Evolutionary conservation across 1,140 invertebrate genomes (phyloP), one percentile per base, ranked within the genome.

Genomic region (Leptopilina clavipes): DNA sequence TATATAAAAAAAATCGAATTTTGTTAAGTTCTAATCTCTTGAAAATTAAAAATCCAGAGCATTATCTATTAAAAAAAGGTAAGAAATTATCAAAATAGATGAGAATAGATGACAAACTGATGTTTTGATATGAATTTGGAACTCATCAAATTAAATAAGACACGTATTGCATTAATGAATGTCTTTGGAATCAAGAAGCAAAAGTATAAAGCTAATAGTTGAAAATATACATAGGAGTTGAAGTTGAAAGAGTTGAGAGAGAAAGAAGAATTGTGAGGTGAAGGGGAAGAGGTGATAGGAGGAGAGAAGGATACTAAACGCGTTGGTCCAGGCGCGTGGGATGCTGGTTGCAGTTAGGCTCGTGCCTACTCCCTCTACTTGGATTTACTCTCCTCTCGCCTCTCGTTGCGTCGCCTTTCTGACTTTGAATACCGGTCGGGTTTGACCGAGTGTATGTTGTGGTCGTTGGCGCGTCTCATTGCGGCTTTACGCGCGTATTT

Each of bases 341-440:
- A 86, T 78, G 87, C 82, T 86, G 87, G 79, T 85, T 88, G 86
- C 87, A 87, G 87, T 87, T 88, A 88, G 88, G 88, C 88, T 89
- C 88, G 87, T 89, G 87, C 88, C 86, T 87, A 82, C 83, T 84
- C 85, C 85, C 84, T 79, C 79, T 82, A 81, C 79, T 48, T 52
- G 56, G 22, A 19, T 59, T 22, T 12, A 22, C 19, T 70, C 44
- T 73, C 77, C 75, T 76, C 76, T 40, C 76, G 79, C 71, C 76
- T 79, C 79, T 76, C 78, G 75, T 75, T 81, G 70, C 76, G 74
- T 73, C 71, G 71, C 76, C 76, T 76, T 77, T 85, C 84, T 84
- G 85, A 86, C 84, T 89, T 86, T 87, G 86, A 89, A 89, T 88
- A 89, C 87, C 85, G 88, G 88, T 89, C 86, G 81, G 80, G 79